phyloP scores from a whole-genome alignment of 2,888 invertebrate genomes.

The Acanthopleura granulata region DNA sequence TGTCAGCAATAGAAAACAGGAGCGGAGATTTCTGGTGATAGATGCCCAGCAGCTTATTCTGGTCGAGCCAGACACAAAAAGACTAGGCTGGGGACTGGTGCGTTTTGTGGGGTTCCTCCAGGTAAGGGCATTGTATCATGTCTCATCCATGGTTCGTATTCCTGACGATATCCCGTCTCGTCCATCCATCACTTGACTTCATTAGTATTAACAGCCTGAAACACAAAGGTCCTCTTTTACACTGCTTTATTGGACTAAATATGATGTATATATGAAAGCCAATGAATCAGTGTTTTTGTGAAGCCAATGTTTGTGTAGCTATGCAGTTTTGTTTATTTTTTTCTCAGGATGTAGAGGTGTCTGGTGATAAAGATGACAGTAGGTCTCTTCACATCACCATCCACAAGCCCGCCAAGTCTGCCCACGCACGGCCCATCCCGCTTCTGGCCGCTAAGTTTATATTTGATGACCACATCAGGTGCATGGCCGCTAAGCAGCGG shows the following conservation, averaged over 20 bases:
- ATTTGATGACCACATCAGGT: constrained; percentile 98
- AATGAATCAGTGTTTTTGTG: too few species aligned
- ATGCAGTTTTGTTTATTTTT: too few species aligned
- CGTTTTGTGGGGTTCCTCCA: constrained; percentile 93
- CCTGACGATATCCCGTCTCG: too few species aligned
- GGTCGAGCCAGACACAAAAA: constrained; percentile 95
- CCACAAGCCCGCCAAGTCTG: constrained; percentile 78
- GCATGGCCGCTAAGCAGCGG: constrained; percentile 98
- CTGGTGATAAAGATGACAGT: constrained; percentile 96
- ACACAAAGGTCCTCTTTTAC: too few species aligned
- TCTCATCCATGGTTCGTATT: too few species aligned
- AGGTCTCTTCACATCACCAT: constrained; percentile 94
- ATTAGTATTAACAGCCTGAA: too few species aligned
- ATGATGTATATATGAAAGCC: too few species aligned
- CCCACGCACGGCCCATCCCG: constrained; percentile 68
- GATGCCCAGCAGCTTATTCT: constrained; percentile 95
- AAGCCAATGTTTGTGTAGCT: too few species aligned
- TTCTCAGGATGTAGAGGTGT: constrained; percentile 88
- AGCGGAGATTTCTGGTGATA: constrained; percentile 94
- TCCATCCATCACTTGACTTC: too few species aligned
- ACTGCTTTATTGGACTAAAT: too few species aligned
- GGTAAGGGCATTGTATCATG: constrained; percentile 56
- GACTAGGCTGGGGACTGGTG: constrained; percentile 97
- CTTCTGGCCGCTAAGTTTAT: constrained; percentile 77
- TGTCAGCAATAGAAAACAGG: constrained; percentile 78